Conservation (phyloP, 2,888 invertebrate genomes). For the Andrena haemorrhoa region DNA sequence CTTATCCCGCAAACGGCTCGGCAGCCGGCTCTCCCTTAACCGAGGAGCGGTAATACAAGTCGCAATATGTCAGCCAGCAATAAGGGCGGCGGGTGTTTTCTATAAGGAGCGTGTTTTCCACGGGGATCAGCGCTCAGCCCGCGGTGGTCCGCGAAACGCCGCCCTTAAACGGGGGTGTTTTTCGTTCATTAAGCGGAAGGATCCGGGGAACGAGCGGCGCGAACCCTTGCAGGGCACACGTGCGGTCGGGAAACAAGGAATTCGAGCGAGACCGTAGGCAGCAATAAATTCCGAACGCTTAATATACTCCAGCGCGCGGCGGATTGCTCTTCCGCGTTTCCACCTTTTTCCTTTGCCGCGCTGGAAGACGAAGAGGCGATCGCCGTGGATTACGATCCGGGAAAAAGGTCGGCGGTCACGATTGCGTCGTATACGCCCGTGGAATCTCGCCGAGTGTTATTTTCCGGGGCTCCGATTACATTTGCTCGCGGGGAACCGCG, state of each 20-base stretch:
- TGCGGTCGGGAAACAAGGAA: conserved; percentile 62
- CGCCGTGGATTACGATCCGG: conserved; percentile 42
- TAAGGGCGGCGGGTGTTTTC: conserved; percentile 58
- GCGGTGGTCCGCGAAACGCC: conserved; percentile 25
- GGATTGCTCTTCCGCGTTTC: conserved; percentile 35
- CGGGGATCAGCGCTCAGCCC: background rate
- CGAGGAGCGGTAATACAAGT: conserved; percentile 32
- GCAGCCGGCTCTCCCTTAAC: conserved; percentile 1
- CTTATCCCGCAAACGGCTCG: conserved; percentile 19
- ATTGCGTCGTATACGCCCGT: conserved; percentile 46
- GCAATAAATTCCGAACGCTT: conserved; percentile 79
- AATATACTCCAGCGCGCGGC: conserved; percentile 72
- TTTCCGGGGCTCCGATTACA: conserved; percentile 72
- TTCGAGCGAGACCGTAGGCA: conserved; percentile 71
- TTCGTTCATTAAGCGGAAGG: conserved; percentile 72
- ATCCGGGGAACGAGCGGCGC: conserved; percentile 8
- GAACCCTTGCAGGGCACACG: conserved; percentile 37
- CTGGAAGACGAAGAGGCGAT: conserved; percentile 3
- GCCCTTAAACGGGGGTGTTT: conserved; percentile 63
- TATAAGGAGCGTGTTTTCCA: conserved; percentile 44
- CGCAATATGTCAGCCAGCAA: conserved; percentile 53
- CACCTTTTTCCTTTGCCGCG: conserved; percentile 10
- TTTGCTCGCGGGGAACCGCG: conserved; percentile 65
- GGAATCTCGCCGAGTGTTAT: conserved; percentile 61
- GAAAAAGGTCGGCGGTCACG: conserved; percentile 54